Percentiles rank a stretch among this genome's conserved stretches.
Conservation (phyloP, 2,113 vertebrate species). For the Zeus faber region DNA sequence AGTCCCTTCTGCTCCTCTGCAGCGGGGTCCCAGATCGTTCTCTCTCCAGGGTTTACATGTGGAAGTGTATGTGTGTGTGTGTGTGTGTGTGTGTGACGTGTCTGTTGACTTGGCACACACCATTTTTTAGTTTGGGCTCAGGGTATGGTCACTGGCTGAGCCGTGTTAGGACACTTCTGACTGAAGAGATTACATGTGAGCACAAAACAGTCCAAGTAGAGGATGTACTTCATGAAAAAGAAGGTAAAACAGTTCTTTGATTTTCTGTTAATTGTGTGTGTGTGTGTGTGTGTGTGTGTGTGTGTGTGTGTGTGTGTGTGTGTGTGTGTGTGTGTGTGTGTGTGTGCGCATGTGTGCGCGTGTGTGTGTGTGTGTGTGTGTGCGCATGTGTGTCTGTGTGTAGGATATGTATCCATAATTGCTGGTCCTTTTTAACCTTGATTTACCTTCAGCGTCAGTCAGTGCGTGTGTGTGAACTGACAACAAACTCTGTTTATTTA, state of each 20-base stretch:
- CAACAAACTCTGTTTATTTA: no score
- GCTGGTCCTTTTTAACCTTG: neutral
- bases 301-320: neutral
- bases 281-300: neutral
- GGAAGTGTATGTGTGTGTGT: conserved; percentile 9
- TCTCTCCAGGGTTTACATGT: conserved; percentile 34
- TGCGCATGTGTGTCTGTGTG: neutral
- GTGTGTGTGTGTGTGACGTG: no score
- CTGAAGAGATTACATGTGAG: conserved; percentile 48
- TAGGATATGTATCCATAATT: no score
- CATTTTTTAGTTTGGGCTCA: conserved; percentile 16
- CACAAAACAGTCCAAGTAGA: conserved; percentile 51
- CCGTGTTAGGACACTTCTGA: conserved; percentile 45
- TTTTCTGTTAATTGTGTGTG: conserved; percentile 2
- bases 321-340: conserved; percentile 2
- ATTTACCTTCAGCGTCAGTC: neutral
- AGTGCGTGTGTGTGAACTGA: neutral
- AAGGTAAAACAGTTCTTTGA: conserved; percentile 62
- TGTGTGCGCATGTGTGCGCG: neutral
- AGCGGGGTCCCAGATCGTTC: conserved; percentile 53
- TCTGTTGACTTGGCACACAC: no score
- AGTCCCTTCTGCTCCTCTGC: conserved; percentile 48
- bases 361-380: neutral
- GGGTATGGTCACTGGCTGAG: conserved; percentile 34
- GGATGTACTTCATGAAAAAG: conserved; percentile 78